Evolutionary conservation across 2,888 invertebrate species (phyloP).

Genomic region (Brachyptera risi): DNA sequence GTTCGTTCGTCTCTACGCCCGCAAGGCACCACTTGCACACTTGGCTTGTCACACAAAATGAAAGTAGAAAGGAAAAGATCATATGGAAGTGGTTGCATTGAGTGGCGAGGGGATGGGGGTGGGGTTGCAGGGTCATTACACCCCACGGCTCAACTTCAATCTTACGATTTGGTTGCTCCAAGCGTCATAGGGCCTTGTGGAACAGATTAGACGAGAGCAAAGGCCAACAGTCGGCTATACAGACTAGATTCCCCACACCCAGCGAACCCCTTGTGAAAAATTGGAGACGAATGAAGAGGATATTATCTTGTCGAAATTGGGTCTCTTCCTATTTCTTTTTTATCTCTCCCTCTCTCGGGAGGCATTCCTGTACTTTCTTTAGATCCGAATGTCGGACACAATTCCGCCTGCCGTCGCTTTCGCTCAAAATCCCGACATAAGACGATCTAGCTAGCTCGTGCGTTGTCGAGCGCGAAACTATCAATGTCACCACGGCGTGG

Average conservation of each 20-base stretch:
- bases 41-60: background rate
- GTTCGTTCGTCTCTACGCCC: background rate
- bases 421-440: background rate
- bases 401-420: background rate
- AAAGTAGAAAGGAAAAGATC: background rate
- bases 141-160: constrained; percentile 12
- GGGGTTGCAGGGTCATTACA: constrained; percentile 12
- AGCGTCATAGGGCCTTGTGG: no score
- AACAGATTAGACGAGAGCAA: constrained; percentile 1
- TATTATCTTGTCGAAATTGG: constrained; percentile 26
- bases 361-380: background rate
- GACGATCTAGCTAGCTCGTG: background rate
- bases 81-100: constrained; percentile 6
- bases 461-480: no score
- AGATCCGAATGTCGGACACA: background rate
- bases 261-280: constrained; percentile 20
- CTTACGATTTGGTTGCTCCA: constrained; percentile 20
- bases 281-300: constrained; percentile 23
- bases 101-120: background rate
- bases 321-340: constrained; percentile 10
- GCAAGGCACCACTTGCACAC: background rate
- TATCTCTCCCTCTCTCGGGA: constrained; percentile 6
- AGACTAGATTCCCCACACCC: constrained; percentile 7
- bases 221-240: background rate
- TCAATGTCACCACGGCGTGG: background rate